A percentile compares a stretch with the other conserved stretches of the same genome.
Evolutionary conservation across 2,888 invertebrate species (phyloP).

Genomic region (Nomada fabriciana): DNA sequence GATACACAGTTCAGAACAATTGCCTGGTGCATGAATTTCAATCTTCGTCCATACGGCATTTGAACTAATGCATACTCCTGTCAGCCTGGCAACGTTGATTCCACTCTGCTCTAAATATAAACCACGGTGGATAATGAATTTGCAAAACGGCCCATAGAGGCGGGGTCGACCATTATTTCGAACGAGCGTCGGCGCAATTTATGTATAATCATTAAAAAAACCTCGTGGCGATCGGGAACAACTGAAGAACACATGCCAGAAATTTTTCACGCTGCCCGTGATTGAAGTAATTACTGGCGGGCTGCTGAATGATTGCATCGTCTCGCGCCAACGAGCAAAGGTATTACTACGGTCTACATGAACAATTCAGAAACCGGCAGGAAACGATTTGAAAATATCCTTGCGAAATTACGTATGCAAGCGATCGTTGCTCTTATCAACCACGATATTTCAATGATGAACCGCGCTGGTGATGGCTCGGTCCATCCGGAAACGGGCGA

Average conservation of each 20-base stretch:
- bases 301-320: slow-evolving; percentile 45
- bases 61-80: slow-evolving; percentile 20
- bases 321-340: slow-evolving; percentile 33
- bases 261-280: slow-evolving; percentile 17
- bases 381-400: not conserved
- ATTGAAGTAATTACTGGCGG: slow-evolving; percentile 38
- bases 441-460: too few relatives aligned
- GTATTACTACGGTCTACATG: not conserved
- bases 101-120: slow-evolving; percentile 3
- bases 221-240: too few relatives aligned
- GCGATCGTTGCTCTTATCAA: too few relatives aligned
- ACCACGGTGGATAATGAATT: slow-evolving; percentile 22
- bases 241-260: slow-evolving; percentile 1
- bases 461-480: too few relatives aligned
- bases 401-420: not conserved
- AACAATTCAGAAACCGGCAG: not conserved
- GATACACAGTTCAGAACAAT: too few relatives aligned
- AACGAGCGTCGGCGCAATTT: not conserved
- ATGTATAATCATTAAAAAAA: slow-evolving; percentile 38
- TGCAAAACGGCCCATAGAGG: not conserved
- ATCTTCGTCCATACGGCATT: too few relatives aligned
- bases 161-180: slow-evolving; percentile 28
- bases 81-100: slow-evolving; percentile 12
- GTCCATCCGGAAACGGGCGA: slow-evolving; percentile 19
- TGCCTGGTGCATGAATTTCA: too few relatives aligned